A percentile compares a stretch with the other conserved stretches of the same genome.
These are phyloP conservation scores for Electrophaes corylata DNA, from an alignment of 2,888 invertebrate species.

Conservation along the genomic window DNA sequence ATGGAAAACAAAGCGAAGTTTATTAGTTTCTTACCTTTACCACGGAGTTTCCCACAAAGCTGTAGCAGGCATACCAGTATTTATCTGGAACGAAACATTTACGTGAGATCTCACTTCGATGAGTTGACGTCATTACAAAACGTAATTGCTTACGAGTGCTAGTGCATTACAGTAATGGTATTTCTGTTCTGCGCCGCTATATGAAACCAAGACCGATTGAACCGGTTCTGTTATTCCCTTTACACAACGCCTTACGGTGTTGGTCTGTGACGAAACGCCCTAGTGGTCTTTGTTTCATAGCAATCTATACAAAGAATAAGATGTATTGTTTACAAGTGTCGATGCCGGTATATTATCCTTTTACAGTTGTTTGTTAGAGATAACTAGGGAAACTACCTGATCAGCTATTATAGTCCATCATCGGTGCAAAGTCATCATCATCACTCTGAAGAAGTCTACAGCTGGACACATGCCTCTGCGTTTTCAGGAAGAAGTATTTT, in stretches of 20 bases:
- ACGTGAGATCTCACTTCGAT: constrained; percentile 4
- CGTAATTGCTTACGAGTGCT: not conserved
- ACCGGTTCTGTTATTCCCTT: not conserved
- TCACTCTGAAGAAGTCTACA: no score
- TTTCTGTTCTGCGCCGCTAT: not conserved
- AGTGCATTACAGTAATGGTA: not conserved
- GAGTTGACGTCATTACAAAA: constrained; percentile 6
- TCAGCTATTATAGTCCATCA: no score
- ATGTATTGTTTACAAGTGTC: not conserved
- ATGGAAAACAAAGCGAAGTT: constrained; percentile 1
- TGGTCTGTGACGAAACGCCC: not conserved
- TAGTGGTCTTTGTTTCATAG: no score
- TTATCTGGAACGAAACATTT: constrained; percentile 43
- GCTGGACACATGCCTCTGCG: no score
- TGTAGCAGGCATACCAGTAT: constrained; percentile 46
- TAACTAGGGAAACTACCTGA: no score
- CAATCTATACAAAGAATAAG: not conserved
- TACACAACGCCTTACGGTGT: not conserved
- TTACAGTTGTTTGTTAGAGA: no score
- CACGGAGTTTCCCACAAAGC: constrained; percentile 48
- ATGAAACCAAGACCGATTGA: not conserved
- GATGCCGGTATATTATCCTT: no score
- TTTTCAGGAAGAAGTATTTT: no score
- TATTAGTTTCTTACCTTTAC: constrained; percentile 51
- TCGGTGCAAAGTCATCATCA: no score